Percentiles rank a stretch among this genome's conserved stretches.
These are phyloP conservation scores for Marmota monax DNA, from an alignment of 2,113 vertebrate species.

Conservation along the genomic window DNA sequence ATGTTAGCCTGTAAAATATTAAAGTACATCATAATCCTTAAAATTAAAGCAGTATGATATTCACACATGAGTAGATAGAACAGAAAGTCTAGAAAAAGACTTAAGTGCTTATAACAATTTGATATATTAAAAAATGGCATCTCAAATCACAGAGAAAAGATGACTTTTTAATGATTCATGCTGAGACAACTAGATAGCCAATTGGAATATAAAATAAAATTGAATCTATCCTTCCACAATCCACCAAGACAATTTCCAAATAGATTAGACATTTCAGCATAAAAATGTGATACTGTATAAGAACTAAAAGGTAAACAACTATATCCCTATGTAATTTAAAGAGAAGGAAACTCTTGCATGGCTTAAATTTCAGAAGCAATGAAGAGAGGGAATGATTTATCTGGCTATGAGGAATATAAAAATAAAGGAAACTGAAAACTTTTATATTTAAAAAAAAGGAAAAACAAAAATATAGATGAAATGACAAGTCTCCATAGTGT, in stretches of 20 bases:
- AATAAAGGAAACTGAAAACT: background rate
- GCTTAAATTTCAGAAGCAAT: constrained; percentile 36
- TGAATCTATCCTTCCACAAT: background rate
- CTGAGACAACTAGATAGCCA: background rate
- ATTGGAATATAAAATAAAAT: constrained; percentile 53
- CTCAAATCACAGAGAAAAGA: constrained; percentile 19
- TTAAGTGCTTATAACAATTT: background rate
- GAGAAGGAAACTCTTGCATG: background rate
- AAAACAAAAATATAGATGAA: constrained; percentile 18
- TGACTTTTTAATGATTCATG: constrained; percentile 49
- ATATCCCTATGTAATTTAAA: background rate
- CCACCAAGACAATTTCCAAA: background rate
- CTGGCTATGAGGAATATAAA: background rate
- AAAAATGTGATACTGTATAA: constrained; percentile 19
- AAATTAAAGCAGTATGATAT: constrained; percentile 1
- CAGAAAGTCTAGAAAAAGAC: background rate
- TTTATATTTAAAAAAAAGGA: background rate
- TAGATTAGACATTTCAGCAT: background rate
- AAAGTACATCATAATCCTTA: constrained; percentile 19
- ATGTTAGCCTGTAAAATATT: background rate
- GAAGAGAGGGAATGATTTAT: background rate
- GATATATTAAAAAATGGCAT: constrained; percentile 1
- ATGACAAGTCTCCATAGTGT: background rate
- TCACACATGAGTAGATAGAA: constrained; percentile 1
- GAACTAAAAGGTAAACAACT: background rate